Evolutionary conservation across 1,140 invertebrate genomes (phyloP).

Genomic region (Vanessa tameamea): DNA sequence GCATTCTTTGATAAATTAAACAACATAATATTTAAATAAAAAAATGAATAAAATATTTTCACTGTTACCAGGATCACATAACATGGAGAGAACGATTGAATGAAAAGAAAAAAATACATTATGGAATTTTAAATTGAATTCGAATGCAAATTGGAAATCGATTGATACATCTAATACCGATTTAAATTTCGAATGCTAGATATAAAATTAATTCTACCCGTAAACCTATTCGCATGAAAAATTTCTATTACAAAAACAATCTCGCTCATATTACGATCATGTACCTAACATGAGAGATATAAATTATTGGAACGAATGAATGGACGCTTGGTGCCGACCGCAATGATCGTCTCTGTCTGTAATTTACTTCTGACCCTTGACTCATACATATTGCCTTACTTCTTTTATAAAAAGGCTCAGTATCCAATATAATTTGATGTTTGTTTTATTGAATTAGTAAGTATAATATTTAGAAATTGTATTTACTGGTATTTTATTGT

Average conservation of each 20-base stretch:
- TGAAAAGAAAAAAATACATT: too few species aligned
- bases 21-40: too few species aligned
- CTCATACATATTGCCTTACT: slow-evolving; percentile 7
- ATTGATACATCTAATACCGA: too few species aligned
- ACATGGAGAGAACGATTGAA: too few species aligned
- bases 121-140: too few species aligned
- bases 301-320: slow-evolving; percentile 8
- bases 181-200: too few species aligned
- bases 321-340: slow-evolving; percentile 7
- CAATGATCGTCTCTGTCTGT: slow-evolving; percentile 3
- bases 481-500: too few species aligned
- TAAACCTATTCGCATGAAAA: background rate
- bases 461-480: background rate
- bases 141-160: too few species aligned
- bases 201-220: too few species aligned
- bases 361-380: slow-evolving; percentile 11
- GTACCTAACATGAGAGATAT: slow-evolving; percentile 4
- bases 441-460: slow-evolving; percentile 1
- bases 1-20: too few species aligned
- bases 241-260: slow-evolving; percentile 10
- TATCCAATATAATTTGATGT: slow-evolving; percentile 3
- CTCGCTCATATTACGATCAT: slow-evolving; percentile 3
- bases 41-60: too few species aligned
- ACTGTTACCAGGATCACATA: too few species aligned
- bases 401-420: background rate